A percentile compares a stretch with the other conserved stretches of the same genome.
Evolutionary conservation across 1,140 invertebrate genomes (phyloP).

Genomic region (Camponotus vicinus): DNA sequence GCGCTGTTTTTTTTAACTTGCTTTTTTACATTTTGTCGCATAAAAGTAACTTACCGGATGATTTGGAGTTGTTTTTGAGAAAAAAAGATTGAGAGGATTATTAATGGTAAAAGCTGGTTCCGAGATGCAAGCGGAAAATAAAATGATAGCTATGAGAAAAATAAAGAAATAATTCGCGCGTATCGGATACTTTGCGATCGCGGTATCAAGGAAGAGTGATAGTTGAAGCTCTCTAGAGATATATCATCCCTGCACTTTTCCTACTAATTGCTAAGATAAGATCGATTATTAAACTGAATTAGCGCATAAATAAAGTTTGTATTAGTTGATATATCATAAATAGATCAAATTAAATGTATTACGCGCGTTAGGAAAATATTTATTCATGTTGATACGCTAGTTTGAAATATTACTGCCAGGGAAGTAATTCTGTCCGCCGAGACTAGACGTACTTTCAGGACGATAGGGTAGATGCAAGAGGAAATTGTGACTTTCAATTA

Average conservation of each 20-base stretch:
- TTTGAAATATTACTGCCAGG: constrained; percentile 53
- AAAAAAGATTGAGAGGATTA: not conserved
- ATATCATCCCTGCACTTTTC: not conserved
- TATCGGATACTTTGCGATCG: not conserved
- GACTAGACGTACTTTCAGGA: not conserved
- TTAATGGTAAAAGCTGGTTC: constrained; percentile 51
- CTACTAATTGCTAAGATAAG: constrained; percentile 31
- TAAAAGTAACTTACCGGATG: constrained; percentile 10
- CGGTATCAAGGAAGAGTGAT: constrained; percentile 10
- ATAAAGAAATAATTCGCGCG: not conserved
- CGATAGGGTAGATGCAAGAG: too few relatives aligned
- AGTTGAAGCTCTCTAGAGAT: not conserved
- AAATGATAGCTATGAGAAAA: constrained; percentile 19
- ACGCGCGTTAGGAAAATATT: constrained; percentile 61
- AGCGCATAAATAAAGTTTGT: constrained; percentile 60
- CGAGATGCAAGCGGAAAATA: constrained; percentile 19
- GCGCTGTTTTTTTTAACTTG: not conserved
- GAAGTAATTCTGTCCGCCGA: constrained; percentile 36
- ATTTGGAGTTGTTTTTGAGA: constrained; percentile 35
- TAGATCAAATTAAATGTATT: constrained; percentile 50
- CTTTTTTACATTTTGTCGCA: not conserved
- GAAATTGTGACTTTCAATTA: too few relatives aligned
- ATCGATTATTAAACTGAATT: constrained; percentile 44
- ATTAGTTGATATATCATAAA: constrained; percentile 58
- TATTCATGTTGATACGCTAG: constrained; percentile 66